phyloP scores from a whole-genome alignment of 2,888 invertebrate species.

The Periphyllus acericola region DNA sequence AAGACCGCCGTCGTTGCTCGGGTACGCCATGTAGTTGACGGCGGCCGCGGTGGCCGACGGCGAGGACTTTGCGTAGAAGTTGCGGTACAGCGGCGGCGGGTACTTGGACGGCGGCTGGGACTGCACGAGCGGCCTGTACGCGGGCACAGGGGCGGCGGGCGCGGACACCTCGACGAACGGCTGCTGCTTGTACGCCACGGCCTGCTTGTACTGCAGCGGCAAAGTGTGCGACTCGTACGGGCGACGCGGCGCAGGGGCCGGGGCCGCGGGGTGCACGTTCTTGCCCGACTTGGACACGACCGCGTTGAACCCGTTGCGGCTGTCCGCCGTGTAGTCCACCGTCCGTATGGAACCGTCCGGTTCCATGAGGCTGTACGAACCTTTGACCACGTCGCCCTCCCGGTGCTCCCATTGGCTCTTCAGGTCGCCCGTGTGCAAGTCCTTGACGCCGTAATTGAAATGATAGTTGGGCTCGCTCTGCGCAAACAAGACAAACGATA shows the following conservation, averaged over 20 bases:
- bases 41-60: conserved; percentile 40
- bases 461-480: conserved; percentile 64
- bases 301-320: conserved; percentile 64
- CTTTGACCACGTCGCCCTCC: conserved; percentile 64
- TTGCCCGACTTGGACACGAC: conserved; percentile 63
- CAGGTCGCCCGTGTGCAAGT: conserved; percentile 64
- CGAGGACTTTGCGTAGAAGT: conserved; percentile 21
- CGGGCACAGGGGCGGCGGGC: neutral
- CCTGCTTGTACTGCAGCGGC: no score
- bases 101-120: conserved; percentile 62
- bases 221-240: conserved; percentile 61
- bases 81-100: conserved; percentile 40
- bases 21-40: conserved; percentile 50
- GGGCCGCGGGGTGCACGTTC: conserved; percentile 62
- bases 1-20: neutral
- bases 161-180: conserved; percentile 59
- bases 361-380: conserved; percentile 64
- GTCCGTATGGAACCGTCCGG: conserved; percentile 64
- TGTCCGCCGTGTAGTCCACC: conserved; percentile 64
- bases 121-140: conserved; percentile 64
- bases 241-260: conserved; percentile 63
- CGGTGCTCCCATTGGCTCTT: conserved; percentile 64
- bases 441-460: conserved; percentile 64
- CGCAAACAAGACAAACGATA: conserved; percentile 30
- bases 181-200: conserved; percentile 59